Conservation (phyloP, 2,797 vertebrate species). For the Myotis myotis region DNA sequence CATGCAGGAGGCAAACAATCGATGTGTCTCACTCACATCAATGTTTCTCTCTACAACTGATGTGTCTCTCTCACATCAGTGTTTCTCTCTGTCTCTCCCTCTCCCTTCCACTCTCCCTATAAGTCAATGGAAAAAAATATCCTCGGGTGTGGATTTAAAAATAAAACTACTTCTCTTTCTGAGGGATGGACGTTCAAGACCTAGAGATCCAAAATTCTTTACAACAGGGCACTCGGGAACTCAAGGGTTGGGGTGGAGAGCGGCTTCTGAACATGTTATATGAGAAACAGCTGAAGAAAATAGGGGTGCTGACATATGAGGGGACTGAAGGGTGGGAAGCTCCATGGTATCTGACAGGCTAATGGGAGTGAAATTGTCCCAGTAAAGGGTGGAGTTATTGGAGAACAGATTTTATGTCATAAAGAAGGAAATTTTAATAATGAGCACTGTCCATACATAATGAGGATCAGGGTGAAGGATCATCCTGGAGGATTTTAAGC, state of each 20-base stretch:
- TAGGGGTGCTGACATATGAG: neutral
- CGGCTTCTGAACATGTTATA: neutral
- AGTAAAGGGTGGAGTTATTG: neutral
- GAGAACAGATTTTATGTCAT: neutral
- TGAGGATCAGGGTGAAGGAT: neutral
- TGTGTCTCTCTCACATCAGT: neutral
- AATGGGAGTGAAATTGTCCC: neutral
- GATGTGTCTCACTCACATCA: neutral
- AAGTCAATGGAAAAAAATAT: too few relatives aligned
- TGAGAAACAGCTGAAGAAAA: neutral
- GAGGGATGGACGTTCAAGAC: neutral
- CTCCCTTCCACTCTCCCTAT: too few relatives aligned
- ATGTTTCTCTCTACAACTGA: too few relatives aligned
- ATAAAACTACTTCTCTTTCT: neutral
- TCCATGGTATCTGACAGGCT: neutral
- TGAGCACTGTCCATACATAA: neutral
- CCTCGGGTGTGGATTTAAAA: neutral
- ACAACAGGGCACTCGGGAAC: neutral
- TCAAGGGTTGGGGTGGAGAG: neutral
- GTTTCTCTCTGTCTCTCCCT: too few relatives aligned
- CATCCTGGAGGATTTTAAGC: neutral
- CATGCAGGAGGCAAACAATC: neutral
- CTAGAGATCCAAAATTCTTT: neutral
- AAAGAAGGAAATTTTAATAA: neutral
- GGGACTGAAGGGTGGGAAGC: neutral